A percentile compares a stretch with the other conserved stretches of the same genome.
Evolutionary conservation across 2,797 vertebrate genomes (phyloP).

Genomic region (Miichthys miiuy): DNA sequence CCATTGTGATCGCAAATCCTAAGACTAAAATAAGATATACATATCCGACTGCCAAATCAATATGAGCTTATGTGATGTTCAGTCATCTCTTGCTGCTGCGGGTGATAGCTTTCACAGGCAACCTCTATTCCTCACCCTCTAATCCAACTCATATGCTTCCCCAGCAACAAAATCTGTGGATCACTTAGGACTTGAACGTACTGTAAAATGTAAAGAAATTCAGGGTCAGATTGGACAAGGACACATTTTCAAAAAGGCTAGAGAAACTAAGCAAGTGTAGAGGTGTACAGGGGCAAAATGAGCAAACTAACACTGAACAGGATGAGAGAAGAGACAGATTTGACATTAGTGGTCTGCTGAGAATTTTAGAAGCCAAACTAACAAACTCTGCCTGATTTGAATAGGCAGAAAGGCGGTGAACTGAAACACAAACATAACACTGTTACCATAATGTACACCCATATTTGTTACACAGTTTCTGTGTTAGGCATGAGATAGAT

Average conservation of each 20-base stretch:
- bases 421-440: constrained; percentile 15
- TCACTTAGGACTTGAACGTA: constrained; percentile 11
- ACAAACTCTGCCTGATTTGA: constrained; percentile 4
- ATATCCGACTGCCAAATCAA: constrained; percentile 28
- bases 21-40: constrained; percentile 7
- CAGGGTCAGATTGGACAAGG: constrained; percentile 15
- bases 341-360: constrained; percentile 13
- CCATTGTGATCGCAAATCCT: constrained; percentile 5
- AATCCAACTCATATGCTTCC: constrained; percentile 35
- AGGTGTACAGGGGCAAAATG: constrained; percentile 2
- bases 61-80: constrained; percentile 19
- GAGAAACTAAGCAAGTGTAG: constrained; percentile 1
- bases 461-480: constrained; percentile 17
- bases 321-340: neutral
- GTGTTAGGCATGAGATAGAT: constrained; percentile 47
- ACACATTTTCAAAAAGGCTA: constrained; percentile 12
- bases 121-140: constrained; percentile 29
- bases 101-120: neutral
- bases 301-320: neutral
- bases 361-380: constrained; percentile 1
- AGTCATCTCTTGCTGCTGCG: constrained; percentile 14
- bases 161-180: constrained; percentile 29
- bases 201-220: constrained; percentile 44
- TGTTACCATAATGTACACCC: constrained; percentile 13
- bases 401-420: neutral